These are phyloP conservation scores for Porites rus DNA, from an alignment of 92 coral and sea anemone species.

Conservation along the genomic window DNA sequence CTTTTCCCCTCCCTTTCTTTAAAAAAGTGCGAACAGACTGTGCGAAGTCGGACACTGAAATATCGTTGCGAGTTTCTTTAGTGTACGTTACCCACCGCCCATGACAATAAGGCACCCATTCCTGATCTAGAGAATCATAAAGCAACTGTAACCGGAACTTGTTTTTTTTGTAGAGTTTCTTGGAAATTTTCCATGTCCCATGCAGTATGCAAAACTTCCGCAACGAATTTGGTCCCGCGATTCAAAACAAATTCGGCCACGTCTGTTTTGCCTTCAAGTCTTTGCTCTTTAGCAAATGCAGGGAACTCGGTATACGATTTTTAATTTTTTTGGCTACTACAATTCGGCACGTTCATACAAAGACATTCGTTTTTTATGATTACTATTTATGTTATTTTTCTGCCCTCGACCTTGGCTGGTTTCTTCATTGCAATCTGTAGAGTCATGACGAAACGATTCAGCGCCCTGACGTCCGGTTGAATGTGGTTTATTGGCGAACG, in stretches of 20 bases:
- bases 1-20: slow-evolving; percentile 50
- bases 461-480: neutral
- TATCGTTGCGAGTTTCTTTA: slow-evolving; percentile 37
- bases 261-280: slow-evolving; percentile 64
- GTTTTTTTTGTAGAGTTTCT: slow-evolving; percentile 40
- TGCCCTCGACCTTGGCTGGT: neutral
- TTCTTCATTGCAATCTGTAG: neutral
- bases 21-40: slow-evolving; percentile 10
- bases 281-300: slow-evolving; percentile 62
- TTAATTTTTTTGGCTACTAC: too few species aligned
- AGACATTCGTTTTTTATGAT: neutral
- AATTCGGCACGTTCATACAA: slow-evolving; percentile 57
- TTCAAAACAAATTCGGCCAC: slow-evolving; percentile 61
- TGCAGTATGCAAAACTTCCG: slow-evolving; percentile 51
- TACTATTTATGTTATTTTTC: too few species aligned
- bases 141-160: slow-evolving; percentile 53
- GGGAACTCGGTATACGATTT: slow-evolving; percentile 46
- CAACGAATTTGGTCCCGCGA: slow-evolving; percentile 52
- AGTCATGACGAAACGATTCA: too few species aligned
- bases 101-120: slow-evolving; percentile 44
- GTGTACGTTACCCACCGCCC: slow-evolving; percentile 59
- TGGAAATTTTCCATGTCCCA: slow-evolving; percentile 57
- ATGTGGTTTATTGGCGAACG: neutral
- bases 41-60: slow-evolving; percentile 8
- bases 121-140: slow-evolving; percentile 12